Base-by-base conservation (phyloP, 2,113 vertebrate species). In the Zosterops pallidus region DNA sequence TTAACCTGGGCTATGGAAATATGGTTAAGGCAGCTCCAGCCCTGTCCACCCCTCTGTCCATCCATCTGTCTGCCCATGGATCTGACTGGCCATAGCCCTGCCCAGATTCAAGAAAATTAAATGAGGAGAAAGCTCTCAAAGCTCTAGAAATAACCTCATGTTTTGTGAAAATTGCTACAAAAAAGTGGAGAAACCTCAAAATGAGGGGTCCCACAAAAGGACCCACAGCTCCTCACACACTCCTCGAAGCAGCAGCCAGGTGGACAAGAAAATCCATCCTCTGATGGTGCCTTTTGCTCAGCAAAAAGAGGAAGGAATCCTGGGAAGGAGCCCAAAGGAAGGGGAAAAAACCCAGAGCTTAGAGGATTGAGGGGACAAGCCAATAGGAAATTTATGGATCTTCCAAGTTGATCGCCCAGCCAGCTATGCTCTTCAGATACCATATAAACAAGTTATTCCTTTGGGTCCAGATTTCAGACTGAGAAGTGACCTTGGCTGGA, bases 321-420 rank as follows among this genome's bases (percentile, higher is more conserved):
- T 21, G 16, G 22, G 22, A 71, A 6, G 6, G 25, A 82, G 4
- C 6, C 11, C 33, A 84, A 85, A 11, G n/a, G 3, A 8, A 49
- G 5, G 16, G 22, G 0, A 16, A 25, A 37, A 1, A 50, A 22
- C 4, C 22, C 8, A 17, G 17, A 63, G 14, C 13, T 46, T 5
- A 4, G 47, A 62, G 56, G 33, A 62, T 7, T 37, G 57, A 72
- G 14, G 14, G 28, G 14, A 41, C 7, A 41, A 26, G 2, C 2
- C 1, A 11, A 16, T 5, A 11, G 47, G 28, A 78, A 90, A 39
- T 39, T 39, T 39, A 39, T 39, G 39, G 39, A 39, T 39, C 39
- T 39, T 39, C 39, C 39, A 39, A 39, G 39, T 12, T 39, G 39
- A 39, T 39, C 39, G 12, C 39, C 39, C 39, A 39, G 39, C 39